phyloP scores from a whole-genome alignment of 2,888 invertebrate genomes.

The Drosophila fulvimacula region DNA sequence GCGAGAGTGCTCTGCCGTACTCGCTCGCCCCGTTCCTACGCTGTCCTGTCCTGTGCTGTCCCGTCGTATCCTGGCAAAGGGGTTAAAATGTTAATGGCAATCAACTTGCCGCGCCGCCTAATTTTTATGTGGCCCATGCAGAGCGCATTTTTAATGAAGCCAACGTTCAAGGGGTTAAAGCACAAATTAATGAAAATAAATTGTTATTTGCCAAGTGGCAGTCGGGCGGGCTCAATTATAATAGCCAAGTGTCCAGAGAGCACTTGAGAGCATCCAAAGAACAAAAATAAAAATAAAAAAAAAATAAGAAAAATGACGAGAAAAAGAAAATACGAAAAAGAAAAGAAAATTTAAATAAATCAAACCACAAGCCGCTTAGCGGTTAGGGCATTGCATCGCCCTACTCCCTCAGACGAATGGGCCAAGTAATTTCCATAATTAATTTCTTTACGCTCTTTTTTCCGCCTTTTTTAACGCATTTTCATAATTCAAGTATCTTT shows the following conservation, averaged over 20 bases:
- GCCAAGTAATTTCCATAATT: conserved; percentile 83
- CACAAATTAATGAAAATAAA: conserved; percentile 84
- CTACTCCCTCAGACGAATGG: conserved; percentile 27
- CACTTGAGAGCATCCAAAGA: conserved; percentile 24
- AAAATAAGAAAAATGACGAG: conserved; percentile 1
- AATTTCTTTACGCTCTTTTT: conserved; percentile 78
- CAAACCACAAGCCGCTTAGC: conserved; percentile 76
- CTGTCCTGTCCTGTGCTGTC: background rate
- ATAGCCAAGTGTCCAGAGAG: conserved; percentile 51
- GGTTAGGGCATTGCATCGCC: background rate
- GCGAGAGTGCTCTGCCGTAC: conserved; percentile 17
- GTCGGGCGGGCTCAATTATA: conserved; percentile 34
- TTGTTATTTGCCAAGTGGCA: conserved; percentile 70
- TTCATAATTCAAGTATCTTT: conserved; percentile 59
- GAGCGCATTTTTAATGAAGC: conserved; percentile 75
- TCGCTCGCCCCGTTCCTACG: background rate
- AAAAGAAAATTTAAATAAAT: conserved; percentile 68
- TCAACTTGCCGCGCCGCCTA: conserved; percentile 61
- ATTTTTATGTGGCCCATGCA: conserved; percentile 65
- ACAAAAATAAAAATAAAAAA: background rate
- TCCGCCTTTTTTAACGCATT: conserved; percentile 68
- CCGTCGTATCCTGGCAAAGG: conserved; percentile 32
- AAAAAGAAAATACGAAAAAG: conserved; percentile 29
- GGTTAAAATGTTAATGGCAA: conserved; percentile 69
- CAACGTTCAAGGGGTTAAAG: conserved; percentile 72